A percentile compares a stretch with the other conserved stretches of the same genome.
These are phyloP conservation scores for Euphydryas editha DNA, from an alignment of 2,888 invertebrate genomes.

Conservation along the genomic window DNA sequence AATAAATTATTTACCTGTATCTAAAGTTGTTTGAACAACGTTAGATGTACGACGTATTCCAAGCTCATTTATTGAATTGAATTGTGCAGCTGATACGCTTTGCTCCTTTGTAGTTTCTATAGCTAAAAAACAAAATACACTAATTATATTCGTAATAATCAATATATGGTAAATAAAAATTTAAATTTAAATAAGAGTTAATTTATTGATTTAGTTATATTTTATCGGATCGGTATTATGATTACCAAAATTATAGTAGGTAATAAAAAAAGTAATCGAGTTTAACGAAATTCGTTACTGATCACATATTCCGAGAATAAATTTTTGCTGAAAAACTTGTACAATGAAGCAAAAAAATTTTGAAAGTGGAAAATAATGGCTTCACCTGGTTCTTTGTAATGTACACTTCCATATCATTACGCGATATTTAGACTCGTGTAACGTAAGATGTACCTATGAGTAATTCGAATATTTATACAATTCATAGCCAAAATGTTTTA, in stretches of 20 bases:
- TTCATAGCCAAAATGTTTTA: conserved; percentile 7
- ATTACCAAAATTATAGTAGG: no score
- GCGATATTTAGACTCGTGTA: conserved; percentile 46
- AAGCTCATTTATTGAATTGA: background rate
- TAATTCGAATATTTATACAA: conserved; percentile 18
- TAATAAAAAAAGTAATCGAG: background rate
- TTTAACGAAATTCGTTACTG: background rate
- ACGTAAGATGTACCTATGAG: conserved; percentile 10
- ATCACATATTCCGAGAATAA: background rate
- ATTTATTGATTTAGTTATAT: no score
- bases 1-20: background rate
- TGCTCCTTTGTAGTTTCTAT: background rate
- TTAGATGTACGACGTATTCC: background rate
- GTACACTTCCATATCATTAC: conserved; percentile 58
- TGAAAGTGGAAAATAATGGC: conserved; percentile 22
- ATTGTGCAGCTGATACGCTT: background rate
- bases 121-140: background rate
- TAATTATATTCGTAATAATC: background rate
- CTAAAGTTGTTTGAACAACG: background rate
- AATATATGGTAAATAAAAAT: no score
- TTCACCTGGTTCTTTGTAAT: conserved; percentile 48
- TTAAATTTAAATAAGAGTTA: no score
- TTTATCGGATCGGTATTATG: no score
- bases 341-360: background rate
- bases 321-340: background rate